Conservation (phyloP, 1,140 invertebrate genomes). For the Ericerus pela region DNA sequence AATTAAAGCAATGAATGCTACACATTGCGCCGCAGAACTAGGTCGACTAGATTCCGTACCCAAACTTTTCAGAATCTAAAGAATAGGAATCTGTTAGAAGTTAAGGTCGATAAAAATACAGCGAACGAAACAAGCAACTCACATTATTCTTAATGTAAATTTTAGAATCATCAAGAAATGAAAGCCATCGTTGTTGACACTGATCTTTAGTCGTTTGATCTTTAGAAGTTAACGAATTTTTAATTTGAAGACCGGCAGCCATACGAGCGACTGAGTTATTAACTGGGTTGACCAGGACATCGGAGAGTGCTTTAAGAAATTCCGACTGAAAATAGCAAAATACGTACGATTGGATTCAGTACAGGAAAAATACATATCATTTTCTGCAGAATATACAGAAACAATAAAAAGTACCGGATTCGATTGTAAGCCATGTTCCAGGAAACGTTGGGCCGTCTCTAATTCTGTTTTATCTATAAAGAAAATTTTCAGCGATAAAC, state of each 20-base stretch:
- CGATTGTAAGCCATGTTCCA: constrained; percentile 79
- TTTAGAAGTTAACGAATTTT: constrained; percentile 96
- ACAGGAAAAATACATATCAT: too few species aligned
- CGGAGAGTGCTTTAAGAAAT: constrained; percentile 84
- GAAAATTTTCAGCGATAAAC: constrained; percentile 13
- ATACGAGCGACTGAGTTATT: constrained; percentile 87
- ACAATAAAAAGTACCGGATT: constrained; percentile 52
- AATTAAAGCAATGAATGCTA: constrained; percentile 92
- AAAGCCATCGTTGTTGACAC: constrained; percentile 84
- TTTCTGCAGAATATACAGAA: neutral
- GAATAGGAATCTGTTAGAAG: constrained; percentile 39
- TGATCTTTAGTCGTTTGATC: constrained; percentile 61
- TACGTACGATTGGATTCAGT: constrained; percentile 33
- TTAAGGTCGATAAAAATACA: neutral
- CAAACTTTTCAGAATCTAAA: constrained; percentile 72
- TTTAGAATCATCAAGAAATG: constrained; percentile 70
- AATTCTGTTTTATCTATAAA: constrained; percentile 87
- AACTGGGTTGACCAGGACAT: constrained; percentile 71
- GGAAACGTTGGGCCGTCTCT: constrained; percentile 73
- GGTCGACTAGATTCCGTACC: constrained; percentile 92
- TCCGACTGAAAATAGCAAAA: too few species aligned
- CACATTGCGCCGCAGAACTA: constrained; percentile 96
- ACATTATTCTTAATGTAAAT: constrained; percentile 89
- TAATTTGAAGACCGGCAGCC: constrained; percentile 94
- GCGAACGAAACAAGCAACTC: too few species aligned